A percentile compares a stretch with the other conserved stretches of the same genome.
Conservation (phyloP, 2,113 vertebrate genomes). For the Myotis brandtii region DNA sequence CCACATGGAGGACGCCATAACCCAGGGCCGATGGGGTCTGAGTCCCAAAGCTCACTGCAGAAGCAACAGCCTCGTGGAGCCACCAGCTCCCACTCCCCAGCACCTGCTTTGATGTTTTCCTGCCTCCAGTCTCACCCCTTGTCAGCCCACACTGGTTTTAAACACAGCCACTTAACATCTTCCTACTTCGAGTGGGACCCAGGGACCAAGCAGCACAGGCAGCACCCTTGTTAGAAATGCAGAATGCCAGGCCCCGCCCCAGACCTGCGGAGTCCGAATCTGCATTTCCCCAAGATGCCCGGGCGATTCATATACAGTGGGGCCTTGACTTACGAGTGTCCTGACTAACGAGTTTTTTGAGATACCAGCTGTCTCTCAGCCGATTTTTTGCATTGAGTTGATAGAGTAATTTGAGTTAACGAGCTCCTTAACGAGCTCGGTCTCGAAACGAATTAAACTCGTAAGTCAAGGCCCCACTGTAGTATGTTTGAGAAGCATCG, state of each 20-base stretch:
- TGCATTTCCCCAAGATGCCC: neutral
- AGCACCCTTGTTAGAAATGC: neutral
- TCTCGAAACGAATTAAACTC: no score
- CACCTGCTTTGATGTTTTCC: neutral
- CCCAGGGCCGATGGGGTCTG: neutral
- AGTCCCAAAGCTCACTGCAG: neutral
- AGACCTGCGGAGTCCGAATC: neutral
- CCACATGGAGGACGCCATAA: no score
- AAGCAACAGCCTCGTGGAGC: neutral
- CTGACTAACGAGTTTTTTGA: no score
- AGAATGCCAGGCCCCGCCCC: neutral
- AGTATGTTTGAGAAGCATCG: neutral
- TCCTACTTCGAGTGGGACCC: neutral
- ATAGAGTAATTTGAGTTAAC: no score
- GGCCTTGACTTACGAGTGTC: no score
- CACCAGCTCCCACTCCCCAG: rapidly evolving
- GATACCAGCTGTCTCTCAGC: no score
- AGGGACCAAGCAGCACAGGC: neutral
- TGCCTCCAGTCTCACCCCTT: neutral
- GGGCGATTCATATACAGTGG: neutral
- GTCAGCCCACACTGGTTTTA: neutral
- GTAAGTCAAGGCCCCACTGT: no score
- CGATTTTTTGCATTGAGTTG: no score
- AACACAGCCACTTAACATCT: neutral
- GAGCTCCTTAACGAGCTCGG: no score